Evolutionary conservation across 2,797 vertebrate species (phyloP).

Genomic region (Scarus forsteni): DNA sequence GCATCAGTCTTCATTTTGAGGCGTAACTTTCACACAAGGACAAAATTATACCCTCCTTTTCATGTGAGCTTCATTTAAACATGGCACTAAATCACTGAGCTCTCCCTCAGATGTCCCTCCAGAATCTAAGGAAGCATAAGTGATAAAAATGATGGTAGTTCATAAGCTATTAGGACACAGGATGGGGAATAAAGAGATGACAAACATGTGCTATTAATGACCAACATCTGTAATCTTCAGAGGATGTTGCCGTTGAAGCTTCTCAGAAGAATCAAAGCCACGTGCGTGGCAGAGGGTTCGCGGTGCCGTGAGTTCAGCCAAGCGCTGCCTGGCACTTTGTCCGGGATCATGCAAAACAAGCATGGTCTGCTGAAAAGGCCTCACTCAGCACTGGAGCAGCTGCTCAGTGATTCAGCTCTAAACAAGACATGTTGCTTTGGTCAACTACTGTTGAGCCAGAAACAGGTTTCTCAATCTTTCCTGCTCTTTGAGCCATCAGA

Average conservation of each 20-base stretch:
- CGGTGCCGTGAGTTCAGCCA: slow-evolving; percentile 77
- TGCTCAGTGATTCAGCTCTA: slow-evolving; percentile 62
- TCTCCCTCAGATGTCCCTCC: slow-evolving; percentile 74
- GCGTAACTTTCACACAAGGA: slow-evolving; percentile 71
- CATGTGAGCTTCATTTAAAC: slow-evolving; percentile 72
- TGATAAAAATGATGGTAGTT: slow-evolving; percentile 73
- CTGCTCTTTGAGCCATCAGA: slow-evolving; percentile 31
- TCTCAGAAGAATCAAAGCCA: slow-evolving; percentile 66
- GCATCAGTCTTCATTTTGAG: slow-evolving; percentile 55
- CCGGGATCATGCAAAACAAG: slow-evolving; percentile 55
- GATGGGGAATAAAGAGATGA: slow-evolving; percentile 56
- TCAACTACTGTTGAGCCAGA: slow-evolving; percentile 64
- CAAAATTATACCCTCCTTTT: slow-evolving; percentile 66
- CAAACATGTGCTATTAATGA: slow-evolving; percentile 79
- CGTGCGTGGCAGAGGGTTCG: slow-evolving; percentile 69
- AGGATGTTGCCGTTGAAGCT: slow-evolving; percentile 67
- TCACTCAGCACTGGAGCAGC: slow-evolving; percentile 70
- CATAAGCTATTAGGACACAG: slow-evolving; percentile 65
- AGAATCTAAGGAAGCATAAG: slow-evolving; percentile 70
- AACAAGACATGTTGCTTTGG: slow-evolving; percentile 63
- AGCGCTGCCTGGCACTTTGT: slow-evolving; percentile 74
- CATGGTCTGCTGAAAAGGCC: slow-evolving; percentile 54
- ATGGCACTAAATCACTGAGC: slow-evolving; percentile 71
- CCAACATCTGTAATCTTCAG: slow-evolving; percentile 70
- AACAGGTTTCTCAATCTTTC: slow-evolving; percentile 63